Evolutionary conservation across 2,888 invertebrate genomes (phyloP), one percentile per base, ranked within the genome.

Genomic region (Protophormia terraenovae): DNA sequence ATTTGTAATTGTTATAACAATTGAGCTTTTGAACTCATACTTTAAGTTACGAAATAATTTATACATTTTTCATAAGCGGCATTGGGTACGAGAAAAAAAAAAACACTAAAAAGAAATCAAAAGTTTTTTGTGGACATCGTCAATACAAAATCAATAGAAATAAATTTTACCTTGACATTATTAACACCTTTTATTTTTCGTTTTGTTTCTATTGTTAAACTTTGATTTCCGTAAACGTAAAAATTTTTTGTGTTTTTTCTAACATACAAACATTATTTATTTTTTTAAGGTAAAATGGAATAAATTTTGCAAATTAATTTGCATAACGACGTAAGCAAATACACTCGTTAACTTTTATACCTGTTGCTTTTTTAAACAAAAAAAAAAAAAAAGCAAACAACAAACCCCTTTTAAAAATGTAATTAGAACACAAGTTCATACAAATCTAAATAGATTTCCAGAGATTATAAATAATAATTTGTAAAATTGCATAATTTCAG

Each of bases 401-500:
- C 8, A 45, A 58, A 19, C 7, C 22, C 19, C 72, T 32, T 41
- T 12, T 5, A 14, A 66, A 80, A 47, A 58, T 47, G 16, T 55
- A 72, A 58, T 66, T 78, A 50, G n/a, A 69, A 79, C 35, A 79
- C 27, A 27, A 50, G 14, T 47, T 69, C 19, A 4, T 60, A 6
- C 12, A 38, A 47, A 58, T 58, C 22, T 22, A 71, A 29, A 50
- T 64, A 41, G 19, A 24, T 80, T 55, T 72, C 3, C n/a, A 2
- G 16, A 38, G 35, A 66, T 72, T 73, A 19, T 55, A 58, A 24
- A 29, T 47, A 50, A 45, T 47, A 73, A 73, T 66, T 75, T 66
- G 12, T 53, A 64, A 75, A 76, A 71, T 80, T 84, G 47, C 76
- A 72, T 72, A 84, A 84, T 71, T 60, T 60, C 53, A 58, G 62